Percentiles rank a stretch among this genome's conserved stretches.
Evolutionary conservation across 1,140 invertebrate genomes (phyloP).

Genomic region (Araneus ventricosus): DNA sequence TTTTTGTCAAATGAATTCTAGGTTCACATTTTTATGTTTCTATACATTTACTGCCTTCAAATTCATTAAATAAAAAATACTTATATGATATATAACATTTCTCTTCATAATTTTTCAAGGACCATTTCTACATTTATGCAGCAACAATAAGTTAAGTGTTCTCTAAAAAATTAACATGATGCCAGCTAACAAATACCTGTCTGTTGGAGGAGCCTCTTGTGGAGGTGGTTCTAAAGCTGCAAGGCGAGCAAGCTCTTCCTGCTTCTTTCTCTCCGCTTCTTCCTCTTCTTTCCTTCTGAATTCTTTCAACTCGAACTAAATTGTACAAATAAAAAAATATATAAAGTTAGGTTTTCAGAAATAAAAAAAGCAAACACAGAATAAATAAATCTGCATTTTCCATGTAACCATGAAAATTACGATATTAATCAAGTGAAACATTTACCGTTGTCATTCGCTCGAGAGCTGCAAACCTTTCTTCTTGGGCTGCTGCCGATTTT

Average conservation of each 20-base stretch:
- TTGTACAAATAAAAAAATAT: constrained; percentile 46
- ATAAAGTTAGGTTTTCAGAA: background rate
- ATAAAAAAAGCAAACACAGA: background rate
- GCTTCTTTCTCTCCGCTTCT: constrained; percentile 85
- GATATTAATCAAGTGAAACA: background rate
- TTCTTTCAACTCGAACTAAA: constrained; percentile 98
- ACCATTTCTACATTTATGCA: too few relatives aligned
- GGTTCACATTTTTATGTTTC: too few relatives aligned
- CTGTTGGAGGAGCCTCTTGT: constrained; percentile 82
- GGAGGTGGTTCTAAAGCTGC: constrained; percentile 84
- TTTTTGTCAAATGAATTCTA: too few relatives aligned
- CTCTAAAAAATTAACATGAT: background rate
- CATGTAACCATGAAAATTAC: background rate
- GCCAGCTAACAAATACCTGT: constrained; percentile 80
- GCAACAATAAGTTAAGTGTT: too few relatives aligned
- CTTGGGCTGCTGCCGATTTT: constrained; percentile 98
- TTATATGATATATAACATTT: too few relatives aligned
- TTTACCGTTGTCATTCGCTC: constrained; percentile 97
- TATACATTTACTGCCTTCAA: too few relatives aligned
- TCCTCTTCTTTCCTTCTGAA: constrained; percentile 86
- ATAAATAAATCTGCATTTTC: too few relatives aligned
- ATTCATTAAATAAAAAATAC: too few relatives aligned
- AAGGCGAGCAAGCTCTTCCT: constrained; percentile 85
- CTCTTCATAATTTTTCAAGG: too few relatives aligned
- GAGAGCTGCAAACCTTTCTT: constrained; percentile 98